Evolutionary conservation across 2,888 invertebrate species (phyloP).

Genomic region (Drosophila nigritarsus): DNA sequence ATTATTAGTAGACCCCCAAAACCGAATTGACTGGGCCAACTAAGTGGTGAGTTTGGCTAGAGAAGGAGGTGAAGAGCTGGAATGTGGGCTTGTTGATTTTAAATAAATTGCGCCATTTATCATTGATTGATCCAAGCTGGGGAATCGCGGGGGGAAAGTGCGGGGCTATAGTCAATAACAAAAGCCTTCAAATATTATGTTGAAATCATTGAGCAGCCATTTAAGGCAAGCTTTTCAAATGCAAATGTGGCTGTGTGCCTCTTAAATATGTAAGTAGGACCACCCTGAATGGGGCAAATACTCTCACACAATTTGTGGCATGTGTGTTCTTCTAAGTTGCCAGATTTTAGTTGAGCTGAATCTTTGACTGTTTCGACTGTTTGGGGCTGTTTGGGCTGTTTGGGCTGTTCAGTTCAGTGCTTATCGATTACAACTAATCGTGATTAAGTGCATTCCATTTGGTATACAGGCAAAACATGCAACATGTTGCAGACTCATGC

Average conservation of each 20-base stretch:
- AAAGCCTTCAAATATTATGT: conserved; percentile 73
- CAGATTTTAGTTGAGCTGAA: conserved; percentile 55
- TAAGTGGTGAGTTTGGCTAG: conserved; percentile 7
- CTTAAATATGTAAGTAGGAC: conserved; percentile 34
- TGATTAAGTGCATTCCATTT: conserved; percentile 84
- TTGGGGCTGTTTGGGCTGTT: not conserved
- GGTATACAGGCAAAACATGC: conserved; percentile 28
- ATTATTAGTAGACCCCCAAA: conserved; percentile 69
- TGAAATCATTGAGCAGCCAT: conserved; percentile 82
- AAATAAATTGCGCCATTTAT: conserved; percentile 78
- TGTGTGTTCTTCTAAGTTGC: conserved; percentile 41
- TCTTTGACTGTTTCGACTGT: conserved; percentile 6
- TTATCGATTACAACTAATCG: conserved; percentile 83
- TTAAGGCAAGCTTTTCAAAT: conserved; percentile 76
- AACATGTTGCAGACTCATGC: conserved; percentile 79
- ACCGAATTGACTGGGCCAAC: conserved; percentile 41
- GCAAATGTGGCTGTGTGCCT: conserved; percentile 61
- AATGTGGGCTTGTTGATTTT: conserved; percentile 72
- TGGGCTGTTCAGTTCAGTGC: conserved; percentile 38
- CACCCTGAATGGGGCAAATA: conserved; percentile 55
- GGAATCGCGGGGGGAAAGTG: not conserved
- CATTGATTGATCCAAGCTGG: conserved; percentile 38
- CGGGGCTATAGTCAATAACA: conserved; percentile 37
- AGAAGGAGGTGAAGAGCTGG: conserved; percentile 8
- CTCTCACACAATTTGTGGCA: conserved; percentile 16